Evolutionary conservation across 2,113 vertebrate genomes (phyloP).

Genomic region (Cyphomyrus discorhynchus): DNA sequence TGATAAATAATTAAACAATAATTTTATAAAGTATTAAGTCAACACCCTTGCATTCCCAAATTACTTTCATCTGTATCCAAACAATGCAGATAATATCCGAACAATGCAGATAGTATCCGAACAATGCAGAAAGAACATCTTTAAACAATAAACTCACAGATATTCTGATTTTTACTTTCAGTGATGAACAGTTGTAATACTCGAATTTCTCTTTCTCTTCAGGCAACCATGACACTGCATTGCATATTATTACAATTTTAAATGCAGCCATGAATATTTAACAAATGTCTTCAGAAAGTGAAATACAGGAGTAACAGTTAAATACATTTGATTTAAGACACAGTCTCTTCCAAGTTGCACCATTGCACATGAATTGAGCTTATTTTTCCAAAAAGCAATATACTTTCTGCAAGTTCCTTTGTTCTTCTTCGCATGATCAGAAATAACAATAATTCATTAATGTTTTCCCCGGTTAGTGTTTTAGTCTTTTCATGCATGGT

Average conservation of each 20-base stretch:
- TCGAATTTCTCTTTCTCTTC: neutral
- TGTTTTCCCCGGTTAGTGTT: neutral
- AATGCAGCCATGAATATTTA: neutral
- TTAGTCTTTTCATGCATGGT: neutral
- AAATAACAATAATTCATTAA: neutral
- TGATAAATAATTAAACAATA: neutral
- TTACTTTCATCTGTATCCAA: neutral
- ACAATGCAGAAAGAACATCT: neutral
- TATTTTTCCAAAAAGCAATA: neutral
- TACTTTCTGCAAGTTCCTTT: neutral
- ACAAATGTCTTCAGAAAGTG: neutral
- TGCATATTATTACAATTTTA: neutral
- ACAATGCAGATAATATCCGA: neutral
- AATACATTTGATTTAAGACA: neutral
- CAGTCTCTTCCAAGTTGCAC: neutral
- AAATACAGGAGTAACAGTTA: neutral
- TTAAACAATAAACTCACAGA: neutral
- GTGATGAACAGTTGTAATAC: neutral
- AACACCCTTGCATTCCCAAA: neutral
- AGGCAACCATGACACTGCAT: neutral
- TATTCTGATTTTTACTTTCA: neutral
- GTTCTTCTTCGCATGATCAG: neutral
- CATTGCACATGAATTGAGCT: neutral
- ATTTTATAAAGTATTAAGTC: neutral
- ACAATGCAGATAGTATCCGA: neutral